Evolutionary conservation across 2,888 invertebrate species (phyloP).

Genomic region (Perizoma affinitatum): DNA sequence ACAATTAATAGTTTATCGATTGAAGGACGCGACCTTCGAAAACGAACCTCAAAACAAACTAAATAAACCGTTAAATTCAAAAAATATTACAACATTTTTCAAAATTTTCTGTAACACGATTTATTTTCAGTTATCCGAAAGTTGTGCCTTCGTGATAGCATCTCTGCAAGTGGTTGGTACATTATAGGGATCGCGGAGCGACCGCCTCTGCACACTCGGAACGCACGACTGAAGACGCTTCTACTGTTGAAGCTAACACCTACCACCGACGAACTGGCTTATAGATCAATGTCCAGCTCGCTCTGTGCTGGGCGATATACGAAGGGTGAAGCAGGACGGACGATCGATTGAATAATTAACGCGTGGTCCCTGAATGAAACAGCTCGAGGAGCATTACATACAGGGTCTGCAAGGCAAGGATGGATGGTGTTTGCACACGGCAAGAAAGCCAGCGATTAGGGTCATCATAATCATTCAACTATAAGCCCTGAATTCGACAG

Average conservation of each 20-base stretch:
- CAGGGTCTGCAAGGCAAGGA: conserved; percentile 61
- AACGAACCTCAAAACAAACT: conserved; percentile 68
- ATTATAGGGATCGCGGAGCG: conserved; percentile 74
- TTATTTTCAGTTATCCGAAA: conserved; percentile 73
- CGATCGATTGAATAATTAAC: conserved; percentile 73
- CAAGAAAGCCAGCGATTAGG: conserved; percentile 63
- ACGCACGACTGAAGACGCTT: conserved; percentile 62
- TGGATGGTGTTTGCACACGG: conserved; percentile 62
- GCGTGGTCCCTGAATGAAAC: conserved; percentile 65
- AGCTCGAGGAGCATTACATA: conserved; percentile 61
- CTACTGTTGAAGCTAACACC: conserved; percentile 35
- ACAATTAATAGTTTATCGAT: conserved; percentile 82
- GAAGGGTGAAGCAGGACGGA: conserved; percentile 48
- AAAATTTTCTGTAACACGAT: conserved; percentile 60
- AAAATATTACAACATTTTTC: conserved; percentile 66
- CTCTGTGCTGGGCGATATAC: conserved; percentile 34
- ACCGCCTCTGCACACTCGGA: conserved; percentile 60
- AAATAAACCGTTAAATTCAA: conserved; percentile 61
- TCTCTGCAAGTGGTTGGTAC: conserved; percentile 74
- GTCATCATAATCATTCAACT: conserved; percentile 64
- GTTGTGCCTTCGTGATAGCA: conserved; percentile 79
- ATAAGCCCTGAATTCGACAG: conserved; percentile 42
- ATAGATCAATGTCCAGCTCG: conserved; percentile 50
- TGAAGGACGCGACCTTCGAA: conserved; percentile 79
- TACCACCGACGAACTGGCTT: conserved; percentile 27